Evolutionary conservation across 2,888 invertebrate genomes (phyloP), one percentile per base, ranked within the genome.

Genomic region (Sarcophaga rosellei): DNA sequence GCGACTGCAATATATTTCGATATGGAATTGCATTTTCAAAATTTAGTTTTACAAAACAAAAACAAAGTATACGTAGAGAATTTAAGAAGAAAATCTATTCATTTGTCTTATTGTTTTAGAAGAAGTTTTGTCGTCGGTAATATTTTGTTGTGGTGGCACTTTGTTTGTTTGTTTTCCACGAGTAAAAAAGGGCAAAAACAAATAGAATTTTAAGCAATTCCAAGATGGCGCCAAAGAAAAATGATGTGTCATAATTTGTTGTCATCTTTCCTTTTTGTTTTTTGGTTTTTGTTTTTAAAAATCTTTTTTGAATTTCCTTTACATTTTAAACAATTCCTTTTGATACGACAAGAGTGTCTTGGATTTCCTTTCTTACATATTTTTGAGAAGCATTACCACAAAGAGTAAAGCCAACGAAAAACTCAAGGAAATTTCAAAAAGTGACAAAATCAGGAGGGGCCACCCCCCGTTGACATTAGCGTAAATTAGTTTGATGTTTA

Each of bases 191-290:
- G 53, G 1, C 1, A 53, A 53, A 57, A 81, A 77, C 69, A 80
- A 84, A 70, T 74, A 45, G 74, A 87, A 79, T 75, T 68, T 73
- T 59, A 57, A 83, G 65, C 63, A 87, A 85, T 87, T 88, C 75
- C 89, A 89, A 89, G 87, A 88, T 89, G 88, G 89, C 89, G 88
- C 89, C 89, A 89, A 83, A 88, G 89, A 89, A 89, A 89, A 89
- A 89, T 88, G 88, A 88, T 87, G 87, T 88, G 89, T 89, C 89
- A 89, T 89, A 88, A 89, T 88, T 88, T 88, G 87, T 87, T 88
- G 88, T 74, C 80, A 85, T 87, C 87, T 87, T 87, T 75, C 53
- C 47, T 10, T 59, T 81, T 63, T 25, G 25, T n/a, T 62, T 20
- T 74, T 61, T 35, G 35, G 35, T 35, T 35, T 35, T 35, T 35